A percentile compares a stretch with the other conserved stretches of the same genome.
Conservation (phyloP, 2,888 invertebrate genomes). For the Macrophya annulata region DNA sequence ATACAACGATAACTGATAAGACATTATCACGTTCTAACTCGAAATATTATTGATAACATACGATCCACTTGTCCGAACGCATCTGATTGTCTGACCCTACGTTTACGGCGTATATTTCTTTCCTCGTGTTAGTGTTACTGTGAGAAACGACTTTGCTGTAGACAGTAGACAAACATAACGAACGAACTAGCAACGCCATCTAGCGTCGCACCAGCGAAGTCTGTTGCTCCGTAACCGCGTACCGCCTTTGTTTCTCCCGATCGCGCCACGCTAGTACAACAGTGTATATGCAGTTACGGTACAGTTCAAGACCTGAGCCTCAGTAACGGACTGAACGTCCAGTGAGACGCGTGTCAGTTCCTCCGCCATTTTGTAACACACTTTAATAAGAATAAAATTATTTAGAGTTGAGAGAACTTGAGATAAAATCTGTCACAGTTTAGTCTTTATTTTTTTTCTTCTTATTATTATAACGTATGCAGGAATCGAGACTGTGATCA, state of each 20-base stretch:
- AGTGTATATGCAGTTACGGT: neutral
- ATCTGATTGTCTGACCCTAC: neutral
- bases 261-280: neutral
- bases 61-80: neutral
- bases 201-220: neutral
- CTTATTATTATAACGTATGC: no score
- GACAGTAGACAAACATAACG: no score
- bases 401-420: neutral
- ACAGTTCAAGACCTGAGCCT: neutral
- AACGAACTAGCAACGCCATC: neutral
- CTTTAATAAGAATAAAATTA: neutral
- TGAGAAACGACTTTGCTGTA: neutral
- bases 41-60: neutral
- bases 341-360: neutral
- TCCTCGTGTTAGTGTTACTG: neutral
- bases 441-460: no score
- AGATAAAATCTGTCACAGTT: no score
- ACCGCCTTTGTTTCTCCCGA: neutral
- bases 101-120: neutral
- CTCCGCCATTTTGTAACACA: neutral
- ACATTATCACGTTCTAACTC: neutral
- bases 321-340: slow-evolving; percentile 17
- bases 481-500: no score
- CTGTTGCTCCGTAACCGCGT: neutral
- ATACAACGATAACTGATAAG: no score